phyloP scores from a whole-genome alignment of 2,113 vertebrate species.

The Trinectes maculatus region DNA sequence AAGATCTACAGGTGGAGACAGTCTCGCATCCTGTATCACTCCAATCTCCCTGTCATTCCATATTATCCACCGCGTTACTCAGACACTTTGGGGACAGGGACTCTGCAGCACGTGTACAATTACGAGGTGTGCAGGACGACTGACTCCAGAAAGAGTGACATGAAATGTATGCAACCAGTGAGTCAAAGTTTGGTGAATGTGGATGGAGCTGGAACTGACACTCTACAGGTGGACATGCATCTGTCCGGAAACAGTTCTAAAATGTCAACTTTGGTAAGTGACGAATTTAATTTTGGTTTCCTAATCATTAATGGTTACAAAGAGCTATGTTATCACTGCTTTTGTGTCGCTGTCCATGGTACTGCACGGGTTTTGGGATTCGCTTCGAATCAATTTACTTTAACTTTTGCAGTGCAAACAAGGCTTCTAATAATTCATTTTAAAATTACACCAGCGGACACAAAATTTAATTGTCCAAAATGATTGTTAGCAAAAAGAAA shows the following conservation, averaged over 20 bases:
- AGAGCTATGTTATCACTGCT: too few species aligned
- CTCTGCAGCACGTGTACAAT: constrained; percentile 35
- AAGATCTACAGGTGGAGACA: constrained; percentile 31
- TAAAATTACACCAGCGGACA: too few species aligned
- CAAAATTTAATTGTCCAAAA: too few species aligned
- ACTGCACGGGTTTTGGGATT: not conserved
- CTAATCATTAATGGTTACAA: rapidly evolving
- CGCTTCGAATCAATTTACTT: not conserved
- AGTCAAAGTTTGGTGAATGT: constrained; percentile 56
- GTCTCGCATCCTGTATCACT: constrained; percentile 24
- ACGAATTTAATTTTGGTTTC: rapidly evolving
- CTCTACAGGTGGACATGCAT: constrained; percentile 1
- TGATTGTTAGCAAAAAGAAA: too few species aligned
- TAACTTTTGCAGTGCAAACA: not conserved
- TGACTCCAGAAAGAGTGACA: constrained; percentile 55
- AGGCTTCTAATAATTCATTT: not conserved
- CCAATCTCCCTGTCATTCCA: constrained; percentile 20
- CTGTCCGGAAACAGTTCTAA: constrained; percentile 14
- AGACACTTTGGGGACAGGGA: constrained; percentile 39
- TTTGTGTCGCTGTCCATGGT: constrained; percentile 15
- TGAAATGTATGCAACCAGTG: constrained; percentile 36
- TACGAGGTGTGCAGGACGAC: constrained; percentile 52
- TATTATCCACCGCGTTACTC: constrained; percentile 27
- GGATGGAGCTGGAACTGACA: constrained; percentile 35
- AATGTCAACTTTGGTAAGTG: constrained; percentile 59